Conservation (phyloP, 2,888 invertebrate genomes). For the Athripsodes cinereus region DNA sequence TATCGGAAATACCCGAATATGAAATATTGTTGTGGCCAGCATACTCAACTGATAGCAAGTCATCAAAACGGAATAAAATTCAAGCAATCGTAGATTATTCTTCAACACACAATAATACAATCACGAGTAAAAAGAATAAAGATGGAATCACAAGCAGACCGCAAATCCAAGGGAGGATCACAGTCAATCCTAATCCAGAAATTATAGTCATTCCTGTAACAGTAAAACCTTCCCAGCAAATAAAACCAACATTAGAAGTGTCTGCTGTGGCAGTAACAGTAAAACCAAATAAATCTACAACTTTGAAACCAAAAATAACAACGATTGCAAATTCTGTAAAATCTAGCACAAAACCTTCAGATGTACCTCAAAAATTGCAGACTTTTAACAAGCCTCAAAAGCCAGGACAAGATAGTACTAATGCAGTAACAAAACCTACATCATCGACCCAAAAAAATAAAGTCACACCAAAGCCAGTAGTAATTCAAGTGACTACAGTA, state of each 20-base stretch:
- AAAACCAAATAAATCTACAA: too few relatives aligned
- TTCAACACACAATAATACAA: not conserved
- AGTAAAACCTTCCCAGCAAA: not conserved
- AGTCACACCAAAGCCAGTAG: not conserved
- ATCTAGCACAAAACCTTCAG: not conserved
- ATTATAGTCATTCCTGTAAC: not conserved
- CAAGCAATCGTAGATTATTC: not conserved
- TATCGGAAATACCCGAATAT: slow-evolving; percentile 2
- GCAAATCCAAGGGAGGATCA: not conserved
- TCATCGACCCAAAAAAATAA: not conserved
- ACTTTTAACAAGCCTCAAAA: not conserved
- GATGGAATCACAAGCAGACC: not conserved
- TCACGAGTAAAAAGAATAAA: not conserved
- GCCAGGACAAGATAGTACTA: not conserved
- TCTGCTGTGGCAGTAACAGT: too few relatives aligned
- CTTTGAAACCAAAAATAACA: not conserved
- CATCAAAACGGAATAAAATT: not conserved
- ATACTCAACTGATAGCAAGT: not conserved
- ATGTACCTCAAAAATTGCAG: too few relatives aligned
- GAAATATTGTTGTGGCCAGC: not conserved
- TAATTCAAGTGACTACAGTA: not conserved
- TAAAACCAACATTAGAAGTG: too few relatives aligned
- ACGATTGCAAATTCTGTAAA: not conserved
- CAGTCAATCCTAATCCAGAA: not conserved
- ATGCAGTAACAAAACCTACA: not conserved